These are phyloP conservation scores for Oligia strigilis DNA, from an alignment of 2,888 invertebrate genomes.

Conservation along the genomic window DNA sequence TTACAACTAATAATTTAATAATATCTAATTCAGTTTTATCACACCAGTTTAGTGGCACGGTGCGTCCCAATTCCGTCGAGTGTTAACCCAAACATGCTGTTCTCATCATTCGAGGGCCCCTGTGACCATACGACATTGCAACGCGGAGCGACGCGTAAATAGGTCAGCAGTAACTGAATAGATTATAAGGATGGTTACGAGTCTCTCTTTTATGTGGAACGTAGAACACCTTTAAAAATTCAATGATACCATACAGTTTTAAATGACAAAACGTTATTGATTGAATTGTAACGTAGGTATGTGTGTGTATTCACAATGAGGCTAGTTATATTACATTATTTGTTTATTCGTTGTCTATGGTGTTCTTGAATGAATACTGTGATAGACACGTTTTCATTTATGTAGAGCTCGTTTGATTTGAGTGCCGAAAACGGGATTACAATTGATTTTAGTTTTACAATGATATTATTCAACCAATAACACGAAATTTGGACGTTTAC, in stretches of 20 bases:
- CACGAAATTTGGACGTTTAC: slow-evolving; percentile 34
- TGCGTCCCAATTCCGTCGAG: slow-evolving; percentile 60
- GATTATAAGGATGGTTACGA: slow-evolving; percentile 69
- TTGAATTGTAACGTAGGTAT: slow-evolving; percentile 54
- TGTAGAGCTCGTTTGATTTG: slow-evolving; percentile 28
- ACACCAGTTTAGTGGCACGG: slow-evolving; percentile 57
- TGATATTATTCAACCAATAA: slow-evolving; percentile 33
- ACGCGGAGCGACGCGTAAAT: slow-evolving; percentile 67
- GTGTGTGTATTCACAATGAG: slow-evolving; percentile 39
- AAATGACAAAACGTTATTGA: slow-evolving; percentile 64
- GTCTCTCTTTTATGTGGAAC: slow-evolving; percentile 57
- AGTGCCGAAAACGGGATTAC: slow-evolving; percentile 23
- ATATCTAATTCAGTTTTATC: slow-evolving; percentile 60
- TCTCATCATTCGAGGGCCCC: slow-evolving; percentile 63
- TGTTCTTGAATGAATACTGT: slow-evolving; percentile 27
- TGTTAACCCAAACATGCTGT: slow-evolving; percentile 58
- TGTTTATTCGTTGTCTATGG: slow-evolving; percentile 28
- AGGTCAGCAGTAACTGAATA: slow-evolving; percentile 70
- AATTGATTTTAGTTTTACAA: slow-evolving; percentile 40
- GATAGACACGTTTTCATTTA: slow-evolving; percentile 10
- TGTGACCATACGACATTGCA: slow-evolving; percentile 68
- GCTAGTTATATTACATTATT: slow-evolving; percentile 41
- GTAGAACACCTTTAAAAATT: slow-evolving; percentile 61
- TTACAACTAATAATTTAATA: slow-evolving; percentile 47
- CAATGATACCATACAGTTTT: slow-evolving; percentile 58